These are phyloP conservation scores for Euzetes globulus DNA, from an alignment of 2,888 invertebrate genomes.

Conservation along the genomic window DNA sequence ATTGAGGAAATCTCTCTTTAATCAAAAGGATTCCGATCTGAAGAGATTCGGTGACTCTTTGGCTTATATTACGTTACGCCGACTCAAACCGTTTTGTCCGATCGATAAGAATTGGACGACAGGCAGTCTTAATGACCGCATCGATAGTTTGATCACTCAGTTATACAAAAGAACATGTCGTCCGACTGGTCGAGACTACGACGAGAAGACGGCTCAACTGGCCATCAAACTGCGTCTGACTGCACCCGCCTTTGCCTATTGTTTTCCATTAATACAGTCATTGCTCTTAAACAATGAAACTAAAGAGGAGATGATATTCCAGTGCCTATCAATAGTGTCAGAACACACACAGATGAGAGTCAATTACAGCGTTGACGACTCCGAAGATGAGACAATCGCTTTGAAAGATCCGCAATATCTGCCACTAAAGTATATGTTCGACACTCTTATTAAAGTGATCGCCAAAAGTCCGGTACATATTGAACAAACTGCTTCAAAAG, in stretches of 20 bases:
- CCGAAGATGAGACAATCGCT: slow-evolving; percentile 34
- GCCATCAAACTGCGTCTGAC: slow-evolving; percentile 49
- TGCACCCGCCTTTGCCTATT: slow-evolving; percentile 72
- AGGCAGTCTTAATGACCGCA: slow-evolving; percentile 58
- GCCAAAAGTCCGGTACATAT: slow-evolving; percentile 46
- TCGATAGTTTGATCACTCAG: slow-evolving; percentile 58
- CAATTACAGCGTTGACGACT: slow-evolving; percentile 50
- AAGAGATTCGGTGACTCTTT: slow-evolving; percentile 53
- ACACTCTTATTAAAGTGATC: slow-evolving; percentile 67
- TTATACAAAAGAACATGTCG: slow-evolving; percentile 53
- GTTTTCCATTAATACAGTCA: slow-evolving; percentile 63
- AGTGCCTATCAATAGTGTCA: slow-evolving; percentile 46
- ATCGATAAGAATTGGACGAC: slow-evolving; percentile 68
- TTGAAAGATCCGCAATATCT: slow-evolving; percentile 65
- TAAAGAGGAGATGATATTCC: slow-evolving; percentile 43
- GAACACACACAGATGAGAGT: slow-evolving; percentile 62
- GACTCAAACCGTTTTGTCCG: slow-evolving; percentile 71
- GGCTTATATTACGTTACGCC: slow-evolving; percentile 63
- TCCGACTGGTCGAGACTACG: slow-evolving; percentile 36
- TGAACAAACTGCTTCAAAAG: slow-evolving; percentile 65
- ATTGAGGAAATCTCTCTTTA: slow-evolving; percentile 4
- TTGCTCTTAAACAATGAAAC: slow-evolving; percentile 41
- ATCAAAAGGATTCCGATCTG: background rate
- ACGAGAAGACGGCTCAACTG: slow-evolving; percentile 37
- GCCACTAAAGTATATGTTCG: slow-evolving; percentile 72